Base-by-base conservation (phyloP, 2,797 vertebrate species). In the Pipistrellus kuhlii region DNA sequence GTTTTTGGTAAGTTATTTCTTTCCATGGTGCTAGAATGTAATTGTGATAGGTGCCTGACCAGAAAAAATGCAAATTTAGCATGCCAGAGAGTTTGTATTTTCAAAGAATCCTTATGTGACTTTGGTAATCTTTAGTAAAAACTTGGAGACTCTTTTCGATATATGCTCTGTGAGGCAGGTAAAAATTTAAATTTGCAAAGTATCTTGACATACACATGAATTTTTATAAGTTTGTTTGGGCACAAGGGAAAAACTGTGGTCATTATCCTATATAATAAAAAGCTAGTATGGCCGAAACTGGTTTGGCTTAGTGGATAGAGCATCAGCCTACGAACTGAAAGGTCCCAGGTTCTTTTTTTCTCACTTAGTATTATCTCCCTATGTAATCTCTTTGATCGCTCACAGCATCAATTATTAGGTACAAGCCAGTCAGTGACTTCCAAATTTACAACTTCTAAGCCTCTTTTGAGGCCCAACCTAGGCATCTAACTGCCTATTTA, bases 211-310 rank as follows among this genome's bases (percentile, higher is more conserved):
- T 78, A 57, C 44, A 85, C 41, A 64, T 71, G 68, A 23, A 7
- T 30, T 88, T 75, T 88, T 84, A 32, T 75, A 71, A 71, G 17
- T 85, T 78, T 78, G 17, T 85, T 78, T 78, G 53, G 72, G 44
- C 41, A 71, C 8, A 35, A 71, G 20, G 38, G 6, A 64, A 89
- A 93, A 53, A 27, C 46, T 66, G 57, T 27, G 57, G 25, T 30
- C 57, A 14, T 30, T 59, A 59, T 59, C 25, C 57, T 59, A 59
- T 59, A 59, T 59, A 59, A 27, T 27, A 59, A 59, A 59, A 59
- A 25, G 12, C 57, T 30, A 59, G 12, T 59, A 59, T 59, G 57
- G 38, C 38, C 4, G 38, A 7, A 41, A 41, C 38, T 7, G 38
- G 38, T 41, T 41, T 41, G 38, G 38, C 38, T 41, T 7, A 41